These are phyloP conservation scores for Ciconia maguari DNA, from an alignment of 2,113 vertebrate species.

Conservation along the genomic window DNA sequence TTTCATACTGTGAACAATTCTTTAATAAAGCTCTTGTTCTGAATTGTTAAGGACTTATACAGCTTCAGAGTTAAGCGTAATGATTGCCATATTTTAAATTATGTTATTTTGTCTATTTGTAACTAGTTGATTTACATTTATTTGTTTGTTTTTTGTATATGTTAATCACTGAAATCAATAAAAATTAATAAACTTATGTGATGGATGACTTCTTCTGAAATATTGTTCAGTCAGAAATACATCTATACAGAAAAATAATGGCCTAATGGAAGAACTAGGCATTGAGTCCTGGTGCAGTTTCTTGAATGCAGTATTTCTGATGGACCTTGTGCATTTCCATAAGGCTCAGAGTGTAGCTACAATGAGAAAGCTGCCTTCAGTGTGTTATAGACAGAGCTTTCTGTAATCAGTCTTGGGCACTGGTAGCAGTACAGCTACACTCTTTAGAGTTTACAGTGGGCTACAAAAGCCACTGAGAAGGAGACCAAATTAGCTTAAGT, in stretches of 20 bases:
- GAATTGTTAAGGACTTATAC: background rate
- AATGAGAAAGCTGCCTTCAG: background rate
- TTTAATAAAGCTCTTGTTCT: background rate
- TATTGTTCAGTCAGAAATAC: background rate
- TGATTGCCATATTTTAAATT: background rate
- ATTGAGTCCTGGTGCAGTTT: background rate
- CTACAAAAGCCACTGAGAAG: background rate
- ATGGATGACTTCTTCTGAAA: background rate
- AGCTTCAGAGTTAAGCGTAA: background rate
- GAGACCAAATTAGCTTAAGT: background rate
- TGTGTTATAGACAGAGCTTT: background rate
- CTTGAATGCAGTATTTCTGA: background rate
- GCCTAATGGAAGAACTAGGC: background rate
- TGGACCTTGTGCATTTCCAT: background rate
- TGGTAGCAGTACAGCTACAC: background rate
- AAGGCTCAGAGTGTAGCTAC: background rate
- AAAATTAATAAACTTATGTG: background rate
- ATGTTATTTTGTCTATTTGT: background rate
- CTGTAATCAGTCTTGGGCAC: background rate
- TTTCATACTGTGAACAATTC: background rate
- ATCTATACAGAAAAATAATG: background rate
- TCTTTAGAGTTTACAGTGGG: background rate
- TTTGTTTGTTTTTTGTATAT: background rate
- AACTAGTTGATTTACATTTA: background rate
- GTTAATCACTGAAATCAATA: background rate